Evolutionary conservation across 2,113 vertebrate genomes (phyloP).

Genomic region (Orcinus orca): DNA sequence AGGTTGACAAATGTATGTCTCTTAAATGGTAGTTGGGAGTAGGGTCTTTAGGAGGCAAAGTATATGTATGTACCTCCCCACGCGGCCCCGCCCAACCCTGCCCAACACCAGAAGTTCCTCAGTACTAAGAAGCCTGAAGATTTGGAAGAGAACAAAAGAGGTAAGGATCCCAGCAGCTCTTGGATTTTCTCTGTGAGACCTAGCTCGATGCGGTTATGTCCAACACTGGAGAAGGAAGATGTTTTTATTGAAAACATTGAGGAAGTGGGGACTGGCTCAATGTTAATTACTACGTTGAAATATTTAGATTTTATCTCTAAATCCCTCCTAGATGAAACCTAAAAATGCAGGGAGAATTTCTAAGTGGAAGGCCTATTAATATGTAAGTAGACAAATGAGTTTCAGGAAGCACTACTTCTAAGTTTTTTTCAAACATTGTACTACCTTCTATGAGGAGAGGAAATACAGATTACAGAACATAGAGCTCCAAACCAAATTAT

Average conservation of each 20-base stretch:
- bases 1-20: not conserved
- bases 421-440: not conserved
- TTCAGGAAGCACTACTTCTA: not conserved
- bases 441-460: not conserved
- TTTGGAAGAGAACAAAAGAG: not conserved
- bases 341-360: not conserved
- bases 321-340: not conserved
- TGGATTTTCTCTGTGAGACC: not conserved
- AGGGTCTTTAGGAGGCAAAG: not conserved
- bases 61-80: not conserved
- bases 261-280: not conserved
- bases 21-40: not conserved
- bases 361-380: not conserved
- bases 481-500: not conserved
- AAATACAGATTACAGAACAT: not conserved
- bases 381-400: not conserved
- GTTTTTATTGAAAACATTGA: not conserved
- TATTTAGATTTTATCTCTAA: not conserved
- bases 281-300: not conserved
- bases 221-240: not conserved
- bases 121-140: not conserved
- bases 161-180: not conserved
- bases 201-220: not conserved
- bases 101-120: not conserved
- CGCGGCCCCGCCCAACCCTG: too few relatives aligned